These are phyloP conservation scores for Caenorhabditis doughertyi DNA, from an alignment of 2,888 invertebrate genomes.

Conservation along the genomic window DNA sequence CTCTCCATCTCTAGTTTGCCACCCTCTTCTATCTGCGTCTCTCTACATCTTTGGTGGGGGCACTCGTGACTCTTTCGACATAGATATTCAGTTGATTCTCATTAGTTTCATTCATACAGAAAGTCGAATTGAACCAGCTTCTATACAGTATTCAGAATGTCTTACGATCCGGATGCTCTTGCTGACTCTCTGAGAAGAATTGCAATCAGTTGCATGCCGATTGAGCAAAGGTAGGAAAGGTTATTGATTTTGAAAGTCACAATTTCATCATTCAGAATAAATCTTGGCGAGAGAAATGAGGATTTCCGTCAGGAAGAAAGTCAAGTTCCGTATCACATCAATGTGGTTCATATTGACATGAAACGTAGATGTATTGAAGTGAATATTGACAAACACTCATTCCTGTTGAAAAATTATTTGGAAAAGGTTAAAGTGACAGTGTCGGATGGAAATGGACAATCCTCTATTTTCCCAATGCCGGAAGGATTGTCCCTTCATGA, in stretches of 20 bases:
- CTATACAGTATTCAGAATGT: neutral
- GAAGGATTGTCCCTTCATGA: constrained; percentile 5
- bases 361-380: neutral
- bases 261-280: neutral
- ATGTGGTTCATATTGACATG: constrained; percentile 11
- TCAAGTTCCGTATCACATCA: constrained; percentile 8
- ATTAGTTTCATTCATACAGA: neutral
- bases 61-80: neutral
- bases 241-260: neutral
- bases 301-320: constrained; percentile 13
- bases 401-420: neutral
- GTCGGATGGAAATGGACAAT: neutral
- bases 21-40: neutral
- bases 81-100: neutral
- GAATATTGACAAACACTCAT: constrained; percentile 11
- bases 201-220: constrained; percentile 17
- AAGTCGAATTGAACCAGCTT: neutral
- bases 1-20: neutral
- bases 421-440: constrained; percentile 4
- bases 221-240: constrained; percentile 4
- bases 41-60: neutral
- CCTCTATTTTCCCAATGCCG: neutral
- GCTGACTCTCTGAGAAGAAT: constrained; percentile 11
- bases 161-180: neutral
- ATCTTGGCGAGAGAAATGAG: neutral